Conservation (phyloP, 2,113 vertebrate genomes). For the Cisticola juncidis region DNA sequence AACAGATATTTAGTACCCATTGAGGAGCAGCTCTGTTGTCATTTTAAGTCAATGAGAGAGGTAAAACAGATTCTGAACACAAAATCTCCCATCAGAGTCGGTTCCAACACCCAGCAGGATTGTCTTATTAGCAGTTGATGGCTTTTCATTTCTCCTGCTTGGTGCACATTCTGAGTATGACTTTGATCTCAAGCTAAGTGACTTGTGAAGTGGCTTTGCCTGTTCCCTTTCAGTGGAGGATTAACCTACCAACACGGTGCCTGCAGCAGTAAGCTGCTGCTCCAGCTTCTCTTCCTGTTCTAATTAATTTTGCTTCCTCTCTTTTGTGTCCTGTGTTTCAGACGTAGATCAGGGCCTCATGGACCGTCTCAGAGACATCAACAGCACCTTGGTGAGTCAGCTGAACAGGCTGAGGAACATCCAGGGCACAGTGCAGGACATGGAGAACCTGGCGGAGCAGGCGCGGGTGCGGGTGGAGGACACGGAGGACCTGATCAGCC, state of each 20-base stretch:
- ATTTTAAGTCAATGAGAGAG: neutral
- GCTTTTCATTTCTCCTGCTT: neutral
- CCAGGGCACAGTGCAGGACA: conserved; percentile 83
- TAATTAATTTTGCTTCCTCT: neutral
- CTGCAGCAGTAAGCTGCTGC: neutral
- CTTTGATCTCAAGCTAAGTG: conserved; percentile 8
- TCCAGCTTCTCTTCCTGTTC: neutral
- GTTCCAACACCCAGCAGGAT: neutral
- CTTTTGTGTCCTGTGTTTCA: neutral
- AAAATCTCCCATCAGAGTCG: neutral
- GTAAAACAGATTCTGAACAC: neutral
- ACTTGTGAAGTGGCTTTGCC: neutral
- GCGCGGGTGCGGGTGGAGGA: conserved; percentile 80
- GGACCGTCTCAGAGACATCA: conserved; percentile 88
- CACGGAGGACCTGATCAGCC: conserved; percentile 83
- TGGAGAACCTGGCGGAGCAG: conserved; percentile 79
- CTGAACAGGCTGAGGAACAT: conserved; percentile 91
- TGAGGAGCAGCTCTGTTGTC: neutral
- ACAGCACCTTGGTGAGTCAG: conserved; percentile 85
- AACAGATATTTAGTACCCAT: neutral
- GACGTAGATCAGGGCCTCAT: conserved; percentile 87
- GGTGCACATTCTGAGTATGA: neutral
- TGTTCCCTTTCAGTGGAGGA: neutral
- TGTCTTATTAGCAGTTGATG: neutral
- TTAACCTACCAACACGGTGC: neutral